A percentile compares a stretch with the other conserved stretches of the same genome.
phyloP scores from a whole-genome alignment of 1,140 invertebrate species.

The Drosophila truncata region DNA sequence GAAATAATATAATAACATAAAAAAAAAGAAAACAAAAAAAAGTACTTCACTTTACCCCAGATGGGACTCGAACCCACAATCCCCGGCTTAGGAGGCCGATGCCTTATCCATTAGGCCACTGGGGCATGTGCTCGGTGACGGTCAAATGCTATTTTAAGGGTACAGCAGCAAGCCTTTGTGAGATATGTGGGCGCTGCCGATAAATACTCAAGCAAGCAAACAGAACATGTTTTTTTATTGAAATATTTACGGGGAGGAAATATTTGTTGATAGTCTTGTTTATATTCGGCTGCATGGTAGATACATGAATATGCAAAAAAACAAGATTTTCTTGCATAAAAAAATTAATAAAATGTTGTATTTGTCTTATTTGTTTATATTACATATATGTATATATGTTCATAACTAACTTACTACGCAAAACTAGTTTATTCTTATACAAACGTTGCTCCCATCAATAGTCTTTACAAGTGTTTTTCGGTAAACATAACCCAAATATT shows the following conservation, averaged over 20 bases:
- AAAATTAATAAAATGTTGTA: background rate
- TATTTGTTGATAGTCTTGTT: background rate
- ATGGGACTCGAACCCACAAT: conserved; percentile 56
- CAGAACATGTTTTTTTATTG: conserved; percentile 10
- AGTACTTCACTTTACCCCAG: conserved; percentile 29
- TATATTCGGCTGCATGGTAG: background rate
- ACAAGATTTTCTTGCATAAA: background rate
- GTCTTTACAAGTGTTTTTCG: background rate
- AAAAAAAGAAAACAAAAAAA: background rate
- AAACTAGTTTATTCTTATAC: background rate
- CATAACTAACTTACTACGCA: background rate
- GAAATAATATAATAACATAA: background rate
- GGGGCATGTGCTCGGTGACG: conserved; percentile 5
- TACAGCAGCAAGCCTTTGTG: background rate
- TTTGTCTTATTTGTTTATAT: background rate
- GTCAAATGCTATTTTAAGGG: background rate
- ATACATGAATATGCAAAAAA: background rate
- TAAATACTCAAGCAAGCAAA: background rate
- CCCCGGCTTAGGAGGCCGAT: conserved; percentile 56
- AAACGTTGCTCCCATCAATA: background rate
- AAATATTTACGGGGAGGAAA: conserved; percentile 14
- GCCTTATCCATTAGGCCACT: conserved; percentile 56
- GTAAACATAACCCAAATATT: conserved; percentile 11
- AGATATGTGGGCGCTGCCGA: too few species aligned
- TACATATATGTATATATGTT: too few species aligned